Evolutionary conservation across 2,797 vertebrate genomes (phyloP), one percentile per base, ranked within the genome.

Genomic region (Cuculus canorus): DNA sequence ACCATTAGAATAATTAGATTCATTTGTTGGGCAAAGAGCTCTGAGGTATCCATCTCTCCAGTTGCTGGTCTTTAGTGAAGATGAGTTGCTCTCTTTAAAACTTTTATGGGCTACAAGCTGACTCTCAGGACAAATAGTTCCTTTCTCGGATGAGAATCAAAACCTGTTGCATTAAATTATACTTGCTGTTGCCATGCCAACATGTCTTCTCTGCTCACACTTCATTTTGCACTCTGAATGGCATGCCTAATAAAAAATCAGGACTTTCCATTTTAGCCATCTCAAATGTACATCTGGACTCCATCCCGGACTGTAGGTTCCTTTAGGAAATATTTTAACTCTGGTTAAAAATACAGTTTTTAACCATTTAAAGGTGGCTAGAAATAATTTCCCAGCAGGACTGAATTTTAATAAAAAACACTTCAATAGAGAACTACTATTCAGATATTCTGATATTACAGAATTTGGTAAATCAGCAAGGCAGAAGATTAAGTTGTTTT

Each of bases 281-380:
- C 88, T 96, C 88, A 95, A 88, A 92, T 71, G 83, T 95, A 92
- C 96, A 96, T 96, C 96, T 96, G 96, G 93, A 92, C 86, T 87
- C 80, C 69, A 93, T 86, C 89, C 93, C 77, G 92, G 95, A 90
- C 66, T 95, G 57, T 70, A 95, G 61, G 82, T 89, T 94, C 88
- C 90, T 96, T 93, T 91, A 96, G 83, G 94, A 96, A 97, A 95
- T 86, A 95, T 69, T 96, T 68, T 80, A 88, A 91, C 80, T 92
- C 43, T 30, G 80, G 90, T 88, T 90, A 89, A 94, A 93, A 94
- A 94, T 72, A 84, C 69, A 83, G 57, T 57, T 90, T 81, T 82
- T 82, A 96, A 94, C 68, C 61, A 90, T 77, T 96, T 95, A 91
- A 90, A 93, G 71, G 50, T 94, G 68, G 56, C 47, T 75, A 86